A percentile compares a stretch with the other conserved stretches of the same genome.
Conservation (phyloP, 2,797 vertebrate genomes). For the Ambastaia sidthimunki region DNA sequence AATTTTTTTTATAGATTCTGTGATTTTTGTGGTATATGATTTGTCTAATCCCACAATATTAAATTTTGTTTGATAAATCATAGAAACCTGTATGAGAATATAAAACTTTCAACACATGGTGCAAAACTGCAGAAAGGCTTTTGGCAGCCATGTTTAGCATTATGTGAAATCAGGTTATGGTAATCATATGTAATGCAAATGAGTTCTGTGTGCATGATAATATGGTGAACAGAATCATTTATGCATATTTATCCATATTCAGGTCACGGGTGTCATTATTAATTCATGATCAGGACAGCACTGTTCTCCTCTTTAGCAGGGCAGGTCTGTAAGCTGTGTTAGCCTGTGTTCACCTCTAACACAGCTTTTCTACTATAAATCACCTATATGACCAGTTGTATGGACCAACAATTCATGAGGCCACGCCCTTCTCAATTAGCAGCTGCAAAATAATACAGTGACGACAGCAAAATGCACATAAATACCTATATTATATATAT, state of each 20-base stretch:
- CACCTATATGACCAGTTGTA: not conserved
- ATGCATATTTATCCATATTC: conserved; percentile 51
- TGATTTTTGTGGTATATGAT: not conserved
- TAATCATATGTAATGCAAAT: conserved; percentile 39
- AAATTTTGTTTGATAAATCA: not conserved
- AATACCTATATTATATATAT: not conserved
- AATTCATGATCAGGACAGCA: conserved; percentile 45
- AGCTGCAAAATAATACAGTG: not conserved
- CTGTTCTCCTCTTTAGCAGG: conserved; percentile 22
- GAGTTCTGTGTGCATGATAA: conserved; percentile 32
- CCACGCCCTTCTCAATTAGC: not conserved
- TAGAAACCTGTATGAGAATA: not conserved
- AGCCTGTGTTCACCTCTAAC: not conserved
- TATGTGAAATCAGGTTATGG: conserved; percentile 9
- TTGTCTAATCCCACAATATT: not conserved
- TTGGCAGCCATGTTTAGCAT: conserved; percentile 6
- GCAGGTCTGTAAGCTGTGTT: conserved; percentile 10
- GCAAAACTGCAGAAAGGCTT: conserved; percentile 16
- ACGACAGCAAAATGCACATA: not conserved
- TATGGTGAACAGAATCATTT: conserved; percentile 34
- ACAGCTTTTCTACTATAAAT: not conserved
- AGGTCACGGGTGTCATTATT: conserved; percentile 49
- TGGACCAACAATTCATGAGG: not conserved
- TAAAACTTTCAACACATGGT: not conserved
- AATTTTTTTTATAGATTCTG: not conserved